Percentiles rank a stretch among this genome's conserved stretches.
These are phyloP conservation scores for Hippoglossus hippoglossus DNA, from an alignment of 2,797 vertebrate genomes.

Conservation along the genomic window DNA sequence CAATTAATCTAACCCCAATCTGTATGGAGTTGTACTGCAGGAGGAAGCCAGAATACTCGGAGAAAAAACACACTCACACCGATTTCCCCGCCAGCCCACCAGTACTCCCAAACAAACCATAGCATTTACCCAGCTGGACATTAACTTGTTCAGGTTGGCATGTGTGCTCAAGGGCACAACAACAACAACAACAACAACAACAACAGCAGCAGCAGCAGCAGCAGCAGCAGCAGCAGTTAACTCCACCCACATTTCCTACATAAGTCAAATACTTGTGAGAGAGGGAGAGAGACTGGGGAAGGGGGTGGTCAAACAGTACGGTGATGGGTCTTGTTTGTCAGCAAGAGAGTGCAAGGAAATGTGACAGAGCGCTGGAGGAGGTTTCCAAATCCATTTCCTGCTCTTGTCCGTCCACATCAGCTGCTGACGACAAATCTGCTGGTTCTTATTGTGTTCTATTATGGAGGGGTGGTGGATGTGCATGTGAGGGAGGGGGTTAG, in stretches of 20 bases:
- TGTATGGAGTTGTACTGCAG: too few species aligned
- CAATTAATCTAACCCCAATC: too few species aligned
- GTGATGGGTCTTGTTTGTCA: slow-evolving; percentile 77
- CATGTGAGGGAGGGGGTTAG: slow-evolving; percentile 21
- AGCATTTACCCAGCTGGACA: slow-evolving; percentile 60
- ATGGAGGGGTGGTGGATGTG: slow-evolving; percentile 47
- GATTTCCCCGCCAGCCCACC: slow-evolving; percentile 49
- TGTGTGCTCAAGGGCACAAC: slow-evolving; percentile 73
- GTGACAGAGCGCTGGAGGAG: slow-evolving; percentile 82
- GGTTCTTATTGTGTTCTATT: slow-evolving; percentile 77
- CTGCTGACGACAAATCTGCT: slow-evolving; percentile 75
- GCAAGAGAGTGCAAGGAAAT: slow-evolving; percentile 70
- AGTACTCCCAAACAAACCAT: slow-evolving; percentile 51
- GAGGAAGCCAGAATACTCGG: too few species aligned
- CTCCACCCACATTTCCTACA: slow-evolving; percentile 72
- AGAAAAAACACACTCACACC: slow-evolving; percentile 7
- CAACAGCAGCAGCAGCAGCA: slow-evolving; percentile 25
- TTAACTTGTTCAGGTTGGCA: slow-evolving; percentile 72
- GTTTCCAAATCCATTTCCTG: slow-evolving; percentile 85
- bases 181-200: slow-evolving; percentile 48
- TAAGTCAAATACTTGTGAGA: slow-evolving; percentile 66
- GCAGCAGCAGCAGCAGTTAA: slow-evolving; percentile 33
- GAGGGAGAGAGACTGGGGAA: slow-evolving; percentile 50
- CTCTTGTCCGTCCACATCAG: slow-evolving; percentile 83
- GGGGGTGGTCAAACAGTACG: slow-evolving; percentile 62